phyloP scores from a whole-genome alignment of 2,888 invertebrate species.

The Pyrrhia umbra region DNA sequence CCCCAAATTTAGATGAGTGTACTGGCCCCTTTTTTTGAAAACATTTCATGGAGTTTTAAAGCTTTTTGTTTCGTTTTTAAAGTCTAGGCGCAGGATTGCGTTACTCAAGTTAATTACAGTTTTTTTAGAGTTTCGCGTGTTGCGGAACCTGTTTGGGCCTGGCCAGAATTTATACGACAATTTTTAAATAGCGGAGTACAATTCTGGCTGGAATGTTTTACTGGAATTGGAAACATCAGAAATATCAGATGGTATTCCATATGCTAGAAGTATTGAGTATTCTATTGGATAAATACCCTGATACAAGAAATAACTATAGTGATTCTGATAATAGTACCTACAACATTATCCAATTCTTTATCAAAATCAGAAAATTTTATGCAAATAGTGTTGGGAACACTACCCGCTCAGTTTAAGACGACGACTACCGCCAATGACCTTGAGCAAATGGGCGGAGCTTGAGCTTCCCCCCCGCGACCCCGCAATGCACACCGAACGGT shows the following conservation, averaged over 20 bases:
- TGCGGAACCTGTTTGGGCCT: slow-evolving; percentile 16
- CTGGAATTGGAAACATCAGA: slow-evolving; percentile 12
- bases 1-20: not conserved
- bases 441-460: too few species aligned
- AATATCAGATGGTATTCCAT: not conserved
- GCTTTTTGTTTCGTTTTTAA: slow-evolving; percentile 11
- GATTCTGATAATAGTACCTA: not conserved
- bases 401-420: slow-evolving; percentile 52
- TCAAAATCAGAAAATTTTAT: slow-evolving; percentile 36
- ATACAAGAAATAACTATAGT: not conserved
- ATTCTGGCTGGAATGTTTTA: slow-evolving; percentile 27
- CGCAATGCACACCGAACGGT: too few species aligned
- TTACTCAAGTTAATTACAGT: slow-evolving; percentile 43
- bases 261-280: not conserved
- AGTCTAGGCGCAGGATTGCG: slow-evolving; percentile 19
- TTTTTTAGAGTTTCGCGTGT: slow-evolving; percentile 35
- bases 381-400: slow-evolving; percentile 43
- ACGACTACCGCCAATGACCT: too few species aligned
- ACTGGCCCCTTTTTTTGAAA: slow-evolving; percentile 2
- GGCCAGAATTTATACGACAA: slow-evolving; percentile 6
- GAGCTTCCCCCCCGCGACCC: too few species aligned
- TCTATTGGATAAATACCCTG: not conserved
- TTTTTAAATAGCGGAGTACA: slow-evolving; percentile 13
- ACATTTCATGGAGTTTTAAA: not conserved
- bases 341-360: slow-evolving; percentile 15